These are phyloP conservation scores for Reticulitermes lucifugus DNA, from an alignment of 2,888 invertebrate genomes.

Conservation along the genomic window DNA sequence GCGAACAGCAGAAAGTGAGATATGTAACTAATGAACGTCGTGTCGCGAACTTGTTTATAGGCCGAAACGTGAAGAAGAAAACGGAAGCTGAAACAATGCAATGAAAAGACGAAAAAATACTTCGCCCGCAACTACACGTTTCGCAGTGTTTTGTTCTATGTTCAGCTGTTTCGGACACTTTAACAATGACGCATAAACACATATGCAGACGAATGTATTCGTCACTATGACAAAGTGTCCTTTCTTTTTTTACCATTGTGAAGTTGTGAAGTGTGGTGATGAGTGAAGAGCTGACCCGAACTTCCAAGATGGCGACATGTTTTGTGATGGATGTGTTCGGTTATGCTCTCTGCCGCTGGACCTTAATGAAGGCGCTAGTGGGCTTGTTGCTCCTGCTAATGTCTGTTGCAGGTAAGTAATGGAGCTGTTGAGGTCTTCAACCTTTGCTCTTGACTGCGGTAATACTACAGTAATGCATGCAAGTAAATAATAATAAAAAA, in stretches of 20 bases:
- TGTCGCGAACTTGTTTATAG: background rate
- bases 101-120: background rate
- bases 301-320: conserved; percentile 26
- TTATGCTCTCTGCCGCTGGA: conserved; percentile 34
- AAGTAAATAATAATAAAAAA: background rate
- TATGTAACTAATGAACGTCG: no score
- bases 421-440: conserved; percentile 13
- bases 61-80: background rate
- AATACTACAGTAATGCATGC: background rate
- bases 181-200: background rate
- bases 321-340: conserved; percentile 25
- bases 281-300: conserved; percentile 18
- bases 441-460: background rate
- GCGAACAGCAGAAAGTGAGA: no score
- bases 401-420: conserved; percentile 18
- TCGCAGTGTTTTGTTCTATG: background rate
- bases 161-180: background rate
- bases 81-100: background rate
- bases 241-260: background rate
- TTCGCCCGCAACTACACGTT: background rate
- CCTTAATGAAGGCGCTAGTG: conserved; percentile 37
- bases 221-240: background rate
- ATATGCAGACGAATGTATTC: background rate
- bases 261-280: conserved; percentile 1
- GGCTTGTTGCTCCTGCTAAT: conserved; percentile 21